Percentiles rank a stretch among this genome's conserved stretches.
Evolutionary conservation across 2,797 vertebrate genomes (phyloP).

Genomic region (Cuculus canorus): DNA sequence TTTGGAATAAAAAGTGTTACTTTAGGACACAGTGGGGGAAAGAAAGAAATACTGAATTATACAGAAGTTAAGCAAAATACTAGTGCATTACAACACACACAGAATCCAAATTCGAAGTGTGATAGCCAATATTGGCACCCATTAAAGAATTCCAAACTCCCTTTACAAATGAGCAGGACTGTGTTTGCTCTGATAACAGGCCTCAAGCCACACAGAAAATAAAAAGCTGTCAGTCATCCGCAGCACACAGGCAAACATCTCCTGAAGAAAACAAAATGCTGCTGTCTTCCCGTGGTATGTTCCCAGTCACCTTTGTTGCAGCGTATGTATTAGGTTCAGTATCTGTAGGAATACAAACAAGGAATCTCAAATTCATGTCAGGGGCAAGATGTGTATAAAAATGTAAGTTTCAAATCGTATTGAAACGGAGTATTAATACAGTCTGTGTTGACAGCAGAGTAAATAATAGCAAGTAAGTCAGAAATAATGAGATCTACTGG

Average conservation of each 20-base stretch:
- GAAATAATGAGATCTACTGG: neutral
- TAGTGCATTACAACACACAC: neutral
- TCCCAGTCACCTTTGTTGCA: neutral
- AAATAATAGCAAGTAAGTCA: neutral
- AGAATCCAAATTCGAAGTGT: neutral
- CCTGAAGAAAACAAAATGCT: neutral
- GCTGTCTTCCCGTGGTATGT: neutral
- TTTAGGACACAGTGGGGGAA: neutral
- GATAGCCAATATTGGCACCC: neutral
- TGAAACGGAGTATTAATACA: neutral
- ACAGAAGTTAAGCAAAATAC: neutral
- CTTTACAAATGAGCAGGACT: neutral
- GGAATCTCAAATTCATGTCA: neutral
- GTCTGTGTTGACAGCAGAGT: neutral
- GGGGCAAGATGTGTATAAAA: neutral
- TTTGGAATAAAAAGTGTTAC: constrained; percentile 38
- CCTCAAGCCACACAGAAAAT: neutral
- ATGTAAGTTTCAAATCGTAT: neutral
- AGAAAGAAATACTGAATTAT: neutral
- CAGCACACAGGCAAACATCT: constrained; percentile 17
- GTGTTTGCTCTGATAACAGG: neutral
- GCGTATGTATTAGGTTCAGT: neutral
- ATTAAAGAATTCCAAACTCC: neutral
- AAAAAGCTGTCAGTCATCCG: neutral
- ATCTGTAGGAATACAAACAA: neutral